phyloP scores from a whole-genome alignment of 1,140 invertebrate species.

The Musca vetustissima region DNA sequence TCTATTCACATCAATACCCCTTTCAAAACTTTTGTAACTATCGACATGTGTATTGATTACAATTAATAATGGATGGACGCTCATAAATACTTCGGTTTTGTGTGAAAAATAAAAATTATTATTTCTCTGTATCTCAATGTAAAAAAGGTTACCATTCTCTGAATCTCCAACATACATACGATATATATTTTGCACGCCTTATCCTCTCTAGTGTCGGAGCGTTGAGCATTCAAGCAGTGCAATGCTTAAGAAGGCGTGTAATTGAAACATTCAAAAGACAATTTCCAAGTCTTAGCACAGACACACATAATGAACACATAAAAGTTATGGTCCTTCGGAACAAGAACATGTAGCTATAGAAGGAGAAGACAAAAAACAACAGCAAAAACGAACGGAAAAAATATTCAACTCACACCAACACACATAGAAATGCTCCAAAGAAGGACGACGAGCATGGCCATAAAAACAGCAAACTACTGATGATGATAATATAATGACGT shows the following conservation, averaged over 20 bases:
- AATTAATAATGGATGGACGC: no score
- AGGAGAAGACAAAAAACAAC: background rate
- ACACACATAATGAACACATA: conserved; percentile 55
- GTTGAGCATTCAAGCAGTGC: conserved; percentile 43
- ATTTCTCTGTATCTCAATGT: background rate
- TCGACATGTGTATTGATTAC: no score
- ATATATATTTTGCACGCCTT: background rate
- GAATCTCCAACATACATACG: no score
- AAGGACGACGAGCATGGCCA: conserved; percentile 20
- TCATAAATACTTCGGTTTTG: no score
- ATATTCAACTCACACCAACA: no score
- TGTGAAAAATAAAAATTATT: no score
- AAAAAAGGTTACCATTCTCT: background rate
- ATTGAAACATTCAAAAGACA: conserved; percentile 58
- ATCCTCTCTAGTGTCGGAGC: conserved; percentile 29
- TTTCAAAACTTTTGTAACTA: no score
- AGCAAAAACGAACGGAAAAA: conserved; percentile 36
- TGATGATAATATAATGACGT: conserved; percentile 20
- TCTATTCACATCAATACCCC: no score
- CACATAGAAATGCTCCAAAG: conserved; percentile 31
- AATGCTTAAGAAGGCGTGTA: conserved; percentile 57
- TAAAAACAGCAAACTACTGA: conserved; percentile 16
- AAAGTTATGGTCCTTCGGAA: conserved; percentile 33
- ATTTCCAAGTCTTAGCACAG: conserved; percentile 57
- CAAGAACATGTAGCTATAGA: background rate